These are phyloP conservation scores for Bimastos eiseni DNA, from an alignment of 2,888 invertebrate species.

Conservation along the genomic window DNA sequence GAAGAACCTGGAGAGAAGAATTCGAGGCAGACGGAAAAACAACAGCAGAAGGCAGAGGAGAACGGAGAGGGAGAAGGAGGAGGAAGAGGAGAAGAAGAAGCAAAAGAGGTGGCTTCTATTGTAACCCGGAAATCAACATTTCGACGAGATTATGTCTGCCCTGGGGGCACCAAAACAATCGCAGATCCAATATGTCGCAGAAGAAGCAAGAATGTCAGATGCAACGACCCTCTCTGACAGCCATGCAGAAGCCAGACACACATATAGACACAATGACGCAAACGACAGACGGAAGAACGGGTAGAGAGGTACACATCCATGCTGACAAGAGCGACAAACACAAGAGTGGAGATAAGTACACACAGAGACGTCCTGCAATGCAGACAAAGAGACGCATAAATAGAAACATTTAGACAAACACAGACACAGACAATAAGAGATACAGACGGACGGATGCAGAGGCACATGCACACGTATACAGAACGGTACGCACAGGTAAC, in stretches of 20 bases:
- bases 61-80: not conserved
- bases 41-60: not conserved
- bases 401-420: not conserved
- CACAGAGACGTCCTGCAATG: not conserved
- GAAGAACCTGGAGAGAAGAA: not conserved
- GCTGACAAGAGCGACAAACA: too few relatives aligned
- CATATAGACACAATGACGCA: not conserved
- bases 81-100: not conserved
- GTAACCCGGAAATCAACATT: not conserved
- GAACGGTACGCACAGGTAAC: not conserved
- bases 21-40: not conserved
- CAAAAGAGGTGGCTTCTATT: not conserved
- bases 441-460: not conserved
- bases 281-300: not conserved
- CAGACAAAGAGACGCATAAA: not conserved
- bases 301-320: too few relatives aligned
- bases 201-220: not conserved
- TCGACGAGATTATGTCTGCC: not conserved
- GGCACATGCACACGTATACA: too few relatives aligned
- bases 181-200: not conserved
- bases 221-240: not conserved
- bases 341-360: too few relatives aligned
- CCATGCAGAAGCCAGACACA: not conserved
- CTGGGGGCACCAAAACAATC: not conserved
- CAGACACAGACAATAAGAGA: not conserved